phyloP scores from a whole-genome alignment of 64 coral and sea anemone species.

The Platygyra sinensis region DNA sequence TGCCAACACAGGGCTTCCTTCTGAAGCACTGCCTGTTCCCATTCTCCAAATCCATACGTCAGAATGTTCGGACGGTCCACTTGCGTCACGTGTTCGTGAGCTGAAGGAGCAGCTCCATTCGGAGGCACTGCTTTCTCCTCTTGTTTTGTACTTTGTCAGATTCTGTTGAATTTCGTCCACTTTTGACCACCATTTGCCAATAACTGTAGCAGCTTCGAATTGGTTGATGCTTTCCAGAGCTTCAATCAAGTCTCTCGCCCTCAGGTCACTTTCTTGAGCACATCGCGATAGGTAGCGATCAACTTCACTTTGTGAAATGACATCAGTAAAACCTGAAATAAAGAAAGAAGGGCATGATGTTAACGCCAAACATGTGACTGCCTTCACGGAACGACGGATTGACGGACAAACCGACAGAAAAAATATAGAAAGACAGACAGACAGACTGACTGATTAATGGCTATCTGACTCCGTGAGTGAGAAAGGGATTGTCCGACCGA shows the following conservation, averaged over 20 bases:
- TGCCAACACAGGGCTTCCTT: not conserved
- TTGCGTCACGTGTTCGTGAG: not conserved
- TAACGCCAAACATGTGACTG: not conserved
- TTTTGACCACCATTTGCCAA: not conserved
- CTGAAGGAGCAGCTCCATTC: not conserved
- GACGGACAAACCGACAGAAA: not conserved
- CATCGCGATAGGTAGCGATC: not conserved
- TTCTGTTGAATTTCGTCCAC: not conserved
- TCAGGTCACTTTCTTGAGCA: not conserved
- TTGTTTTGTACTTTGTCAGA: not conserved
- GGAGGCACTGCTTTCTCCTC: conserved; percentile 8
- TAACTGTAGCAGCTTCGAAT: not conserved
- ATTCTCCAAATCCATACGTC: not conserved
- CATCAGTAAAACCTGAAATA: conserved; percentile 31
- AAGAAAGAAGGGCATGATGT: not conserved
- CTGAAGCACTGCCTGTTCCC: not conserved
- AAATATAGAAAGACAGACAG: too few relatives aligned
- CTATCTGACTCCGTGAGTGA: too few relatives aligned
- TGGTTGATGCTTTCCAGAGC: conserved; percentile 13
- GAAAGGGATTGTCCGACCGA: too few relatives aligned
- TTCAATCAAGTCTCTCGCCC: not conserved
- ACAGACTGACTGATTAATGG: too few relatives aligned
- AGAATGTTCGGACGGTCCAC: not conserved
- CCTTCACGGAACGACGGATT: not conserved
- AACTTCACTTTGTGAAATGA: conserved; percentile 7